Evolutionary conservation across 2,888 invertebrate genomes (phyloP).

Genomic region (Eupithecia centaureata): DNA sequence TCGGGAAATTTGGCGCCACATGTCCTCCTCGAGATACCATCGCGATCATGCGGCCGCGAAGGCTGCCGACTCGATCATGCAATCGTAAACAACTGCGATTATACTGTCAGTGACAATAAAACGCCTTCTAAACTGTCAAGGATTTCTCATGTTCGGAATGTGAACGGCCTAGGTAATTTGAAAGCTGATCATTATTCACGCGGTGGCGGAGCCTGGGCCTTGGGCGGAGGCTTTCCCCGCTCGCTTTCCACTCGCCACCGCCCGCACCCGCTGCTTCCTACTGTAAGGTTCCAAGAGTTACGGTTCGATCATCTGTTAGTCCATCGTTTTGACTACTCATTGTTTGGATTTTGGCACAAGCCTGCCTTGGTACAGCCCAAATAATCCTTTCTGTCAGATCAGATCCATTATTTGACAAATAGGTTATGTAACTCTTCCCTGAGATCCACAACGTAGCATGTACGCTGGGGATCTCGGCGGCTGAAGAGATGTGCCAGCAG

Average conservation of each 20-base stretch:
- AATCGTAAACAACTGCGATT: not conserved
- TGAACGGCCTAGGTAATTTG: slow-evolving; percentile 27
- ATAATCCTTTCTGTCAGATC: too few species aligned
- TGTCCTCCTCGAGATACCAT: slow-evolving; percentile 13
- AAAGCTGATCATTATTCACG: slow-evolving; percentile 48
- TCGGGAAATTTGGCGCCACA: slow-evolving; percentile 58
- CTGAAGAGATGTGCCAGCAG: not conserved
- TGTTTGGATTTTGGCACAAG: too few species aligned
- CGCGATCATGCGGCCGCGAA: not conserved
- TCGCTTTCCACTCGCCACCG: slow-evolving; percentile 34
- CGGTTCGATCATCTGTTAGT: too few species aligned
- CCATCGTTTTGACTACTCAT: too few species aligned
- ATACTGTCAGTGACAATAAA: not conserved
- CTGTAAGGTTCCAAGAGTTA: not conserved
- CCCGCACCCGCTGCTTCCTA: not conserved
- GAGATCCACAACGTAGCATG: too few species aligned
- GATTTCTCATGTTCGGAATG: not conserved
- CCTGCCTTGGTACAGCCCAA: too few species aligned
- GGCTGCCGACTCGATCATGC: not conserved
- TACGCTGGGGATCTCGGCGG: too few species aligned
- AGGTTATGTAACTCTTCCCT: too few species aligned
- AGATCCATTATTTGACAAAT: too few species aligned
- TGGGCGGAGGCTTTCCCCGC: slow-evolving; percentile 34
- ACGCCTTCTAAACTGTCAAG: not conserved
- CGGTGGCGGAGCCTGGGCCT: slow-evolving; percentile 1